Base-by-base conservation (phyloP, 2,888 invertebrate genomes). In the Hemicrepidius hirtus region DNA sequence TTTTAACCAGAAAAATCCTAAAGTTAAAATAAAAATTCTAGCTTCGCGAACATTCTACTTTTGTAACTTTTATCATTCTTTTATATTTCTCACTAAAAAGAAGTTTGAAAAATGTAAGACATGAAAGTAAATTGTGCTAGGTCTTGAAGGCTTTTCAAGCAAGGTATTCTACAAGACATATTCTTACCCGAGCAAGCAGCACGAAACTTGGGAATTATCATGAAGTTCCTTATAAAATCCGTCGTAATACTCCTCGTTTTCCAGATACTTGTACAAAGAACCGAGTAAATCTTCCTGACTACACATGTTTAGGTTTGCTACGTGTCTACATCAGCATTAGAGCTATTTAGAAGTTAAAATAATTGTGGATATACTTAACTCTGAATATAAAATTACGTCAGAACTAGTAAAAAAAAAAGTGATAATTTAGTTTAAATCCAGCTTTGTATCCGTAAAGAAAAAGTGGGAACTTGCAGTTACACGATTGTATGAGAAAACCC, bases 221-320 rank as follows among this genome's bases (percentile, higher is more conserved):
- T 40, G 59, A 59, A 59, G 59, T 59, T 59, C 40, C 40, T 59
- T 59, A 59, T 59, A 59, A 59, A 59, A 59, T 59, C 59, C 59
- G 59, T 40, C 59, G 13, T 59, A 59, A 59, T 59, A 59, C 59
- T 40, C 35, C 40, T 35, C 37, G 59, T 59, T 40, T 59, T 59
- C 59, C 40, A 50, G 50, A 50, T 50, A n/a, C 24, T 50, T 50
- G 18, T 24, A 50, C 50, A 50, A 50, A 50, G 50, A 50, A 50
- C 50, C 24, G 18, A 6, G 32, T 35, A 24, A 55, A 55, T 55
- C 55, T 55, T 18, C 9, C 16, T 37, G 24, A 55, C 28, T 32
- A 55, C 55, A 55, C 55, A 10, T 55, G 50, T 50, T 50, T 50
- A 50, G 21, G 21, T 50, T 50, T 18, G 4, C 12, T 50, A 50